phyloP scores from a whole-genome alignment of 2,888 invertebrate species.

The Coelopa pilipes region DNA sequence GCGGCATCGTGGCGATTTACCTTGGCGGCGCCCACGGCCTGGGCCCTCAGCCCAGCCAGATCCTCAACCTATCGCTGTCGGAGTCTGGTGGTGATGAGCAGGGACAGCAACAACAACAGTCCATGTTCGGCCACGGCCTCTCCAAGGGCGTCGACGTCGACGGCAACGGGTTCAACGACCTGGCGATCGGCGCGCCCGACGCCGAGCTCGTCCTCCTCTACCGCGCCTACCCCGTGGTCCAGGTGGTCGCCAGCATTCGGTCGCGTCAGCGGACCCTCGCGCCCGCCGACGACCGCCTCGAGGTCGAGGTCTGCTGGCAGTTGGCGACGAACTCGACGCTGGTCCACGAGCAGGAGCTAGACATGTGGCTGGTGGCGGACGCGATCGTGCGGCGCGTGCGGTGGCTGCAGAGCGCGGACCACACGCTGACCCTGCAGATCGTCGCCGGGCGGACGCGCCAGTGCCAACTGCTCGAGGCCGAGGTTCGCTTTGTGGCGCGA shows the following conservation, averaged over 20 bases:
- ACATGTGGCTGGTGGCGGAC: conserved; percentile 19
- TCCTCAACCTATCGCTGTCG: conserved; percentile 48
- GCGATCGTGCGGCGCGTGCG: conserved; percentile 7
- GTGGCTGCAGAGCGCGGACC: not conserved
- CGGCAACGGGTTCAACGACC: conserved; percentile 49
- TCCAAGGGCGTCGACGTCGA: conserved; percentile 63
- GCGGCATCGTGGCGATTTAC: conserved; percentile 72
- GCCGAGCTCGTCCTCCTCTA: conserved; percentile 58
- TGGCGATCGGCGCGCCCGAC: conserved; percentile 59
- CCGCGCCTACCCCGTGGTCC: conserved; percentile 55
- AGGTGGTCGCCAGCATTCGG: conserved; percentile 44
- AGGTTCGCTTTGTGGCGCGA: not conserved
- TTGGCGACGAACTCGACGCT: conserved; percentile 32
- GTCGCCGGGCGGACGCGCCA: not conserved
- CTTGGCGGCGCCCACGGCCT: conserved; percentile 59
- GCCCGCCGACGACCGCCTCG: conserved; percentile 43
- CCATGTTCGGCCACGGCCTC: conserved; percentile 60
- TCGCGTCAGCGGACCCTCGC: conserved; percentile 33
- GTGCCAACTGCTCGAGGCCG: not conserved
- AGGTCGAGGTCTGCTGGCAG: conserved; percentile 45
- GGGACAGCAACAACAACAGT: not conserved
- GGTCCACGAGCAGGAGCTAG: not conserved
- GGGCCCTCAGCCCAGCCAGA: conserved; percentile 53
- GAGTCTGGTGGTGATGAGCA: not conserved
- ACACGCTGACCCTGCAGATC: not conserved